phyloP scores from a whole-genome alignment of 2,797 vertebrate genomes.

The Hylomyscus alleni region DNA sequence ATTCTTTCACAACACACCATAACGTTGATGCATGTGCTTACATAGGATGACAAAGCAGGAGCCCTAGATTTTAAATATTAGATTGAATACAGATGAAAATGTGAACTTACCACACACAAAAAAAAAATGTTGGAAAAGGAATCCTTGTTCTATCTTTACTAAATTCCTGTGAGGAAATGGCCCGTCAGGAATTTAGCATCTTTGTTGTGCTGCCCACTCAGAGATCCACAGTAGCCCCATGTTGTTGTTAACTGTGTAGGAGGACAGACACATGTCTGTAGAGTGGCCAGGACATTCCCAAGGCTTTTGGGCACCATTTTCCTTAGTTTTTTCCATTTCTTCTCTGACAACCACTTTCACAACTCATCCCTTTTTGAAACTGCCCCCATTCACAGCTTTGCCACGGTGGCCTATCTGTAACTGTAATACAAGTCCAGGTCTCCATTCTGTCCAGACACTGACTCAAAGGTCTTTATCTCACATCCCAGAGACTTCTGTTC shows the following conservation, averaged over 20 bases:
- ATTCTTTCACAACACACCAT: constrained; percentile 6
- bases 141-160: not conserved
- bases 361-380: not conserved
- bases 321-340: not conserved
- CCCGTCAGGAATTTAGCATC: not conserved
- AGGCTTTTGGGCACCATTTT: not conserved
- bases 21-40: not conserved
- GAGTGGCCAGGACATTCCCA: not conserved
- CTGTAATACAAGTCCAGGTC: not conserved
- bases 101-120: not conserved
- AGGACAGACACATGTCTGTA: not conserved
- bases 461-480: not conserved
- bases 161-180: not conserved
- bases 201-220: not conserved
- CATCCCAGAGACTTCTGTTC: not conserved
- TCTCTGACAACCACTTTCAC: not conserved
- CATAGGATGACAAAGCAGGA: not conserved
- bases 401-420: not conserved
- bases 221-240: not conserved
- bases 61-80: not conserved
- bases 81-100: not conserved
- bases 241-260: not conserved
- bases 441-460: not conserved
- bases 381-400: not conserved
- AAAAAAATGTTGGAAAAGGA: not conserved